These are phyloP conservation scores for Dallia pectoralis DNA, from an alignment of 2,797 vertebrate genomes.

Conservation along the genomic window DNA sequence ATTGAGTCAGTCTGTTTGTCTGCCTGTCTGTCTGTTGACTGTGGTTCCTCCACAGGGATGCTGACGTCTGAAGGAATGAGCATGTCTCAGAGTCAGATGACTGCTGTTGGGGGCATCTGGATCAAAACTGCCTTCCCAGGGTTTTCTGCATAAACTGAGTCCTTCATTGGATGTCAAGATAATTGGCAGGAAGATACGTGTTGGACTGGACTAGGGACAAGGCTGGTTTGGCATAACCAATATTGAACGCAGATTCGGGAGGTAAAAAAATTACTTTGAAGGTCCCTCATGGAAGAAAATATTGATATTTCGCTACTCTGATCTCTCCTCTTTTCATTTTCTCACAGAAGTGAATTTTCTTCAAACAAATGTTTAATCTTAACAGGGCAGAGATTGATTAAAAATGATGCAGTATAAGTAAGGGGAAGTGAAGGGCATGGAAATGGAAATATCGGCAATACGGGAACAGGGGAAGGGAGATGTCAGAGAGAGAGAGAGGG, in stretches of 20 bases:
- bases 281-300: slow-evolving; percentile 18
- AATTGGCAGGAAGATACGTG: slow-evolving; percentile 50
- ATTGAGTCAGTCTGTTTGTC: slow-evolving; percentile 15
- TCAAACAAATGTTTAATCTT: slow-evolving; percentile 51
- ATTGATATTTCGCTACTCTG: slow-evolving; percentile 5
- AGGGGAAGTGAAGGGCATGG: slow-evolving; percentile 35
- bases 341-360: slow-evolving; percentile 33
- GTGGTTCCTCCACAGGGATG: slow-evolving; percentile 22
- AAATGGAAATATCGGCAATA: slow-evolving; percentile 56
- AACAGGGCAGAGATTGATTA: slow-evolving; percentile 54
- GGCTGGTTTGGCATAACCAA: background rate
- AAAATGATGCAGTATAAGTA: slow-evolving; percentile 54
- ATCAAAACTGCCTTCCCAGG: background rate
- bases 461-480: slow-evolving; percentile 10
- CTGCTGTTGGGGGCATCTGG: background rate
- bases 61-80: slow-evolving; percentile 16
- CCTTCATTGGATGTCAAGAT: slow-evolving; percentile 13
- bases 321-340: slow-evolving; percentile 2
- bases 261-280: background rate
- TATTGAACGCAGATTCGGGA: background rate
- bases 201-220: slow-evolving; percentile 32
- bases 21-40: slow-evolving; percentile 21
- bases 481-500: slow-evolving; percentile 5
- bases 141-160: background rate
- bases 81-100: slow-evolving; percentile 22